phyloP scores from a whole-genome alignment of 30 jellyfish, hydroid and myxozoan species.

The Sanderia malayensis region DNA sequence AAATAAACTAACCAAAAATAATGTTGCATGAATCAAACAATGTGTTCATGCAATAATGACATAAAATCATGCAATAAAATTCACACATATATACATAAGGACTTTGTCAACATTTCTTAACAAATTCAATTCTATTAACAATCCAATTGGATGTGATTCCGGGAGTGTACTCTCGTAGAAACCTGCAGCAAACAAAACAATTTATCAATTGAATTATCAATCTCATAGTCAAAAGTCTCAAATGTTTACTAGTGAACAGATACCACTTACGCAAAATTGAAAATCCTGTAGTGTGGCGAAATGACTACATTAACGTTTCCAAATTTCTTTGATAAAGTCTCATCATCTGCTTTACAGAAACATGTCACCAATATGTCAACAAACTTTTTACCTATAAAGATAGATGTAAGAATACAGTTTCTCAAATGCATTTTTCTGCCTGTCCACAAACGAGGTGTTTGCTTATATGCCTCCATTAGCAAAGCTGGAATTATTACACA shows the following conservation, averaged over 20 bases:
- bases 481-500: not conserved
- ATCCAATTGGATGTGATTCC: conserved; percentile 18
- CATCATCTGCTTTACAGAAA: conserved; percentile 42
- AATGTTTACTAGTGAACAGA: not conserved
- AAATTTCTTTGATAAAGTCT: conserved; percentile 3
- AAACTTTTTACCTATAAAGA: conserved; percentile 53
- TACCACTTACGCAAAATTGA: conserved; percentile 52
- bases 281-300: conserved; percentile 40
- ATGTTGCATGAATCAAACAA: not conserved
- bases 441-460: not conserved
- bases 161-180: conserved; percentile 21
- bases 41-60: not conserved
- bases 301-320: conserved; percentile 44
- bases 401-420: not conserved
- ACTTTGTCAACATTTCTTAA: not conserved
- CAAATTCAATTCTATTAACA: conserved; percentile 5
- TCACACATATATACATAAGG: not conserved
- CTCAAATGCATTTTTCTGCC: not conserved
- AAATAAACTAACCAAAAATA: not conserved
- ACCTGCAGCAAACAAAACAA: conserved; percentile 3
- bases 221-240: not conserved
- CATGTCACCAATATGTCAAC: conserved; percentile 60
- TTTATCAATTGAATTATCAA: not conserved
- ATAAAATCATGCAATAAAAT: not conserved
- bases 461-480: not conserved